These are phyloP conservation scores for Rhyzopertha dominica DNA, from an alignment of 1,140 invertebrate genomes.

Conservation along the genomic window DNA sequence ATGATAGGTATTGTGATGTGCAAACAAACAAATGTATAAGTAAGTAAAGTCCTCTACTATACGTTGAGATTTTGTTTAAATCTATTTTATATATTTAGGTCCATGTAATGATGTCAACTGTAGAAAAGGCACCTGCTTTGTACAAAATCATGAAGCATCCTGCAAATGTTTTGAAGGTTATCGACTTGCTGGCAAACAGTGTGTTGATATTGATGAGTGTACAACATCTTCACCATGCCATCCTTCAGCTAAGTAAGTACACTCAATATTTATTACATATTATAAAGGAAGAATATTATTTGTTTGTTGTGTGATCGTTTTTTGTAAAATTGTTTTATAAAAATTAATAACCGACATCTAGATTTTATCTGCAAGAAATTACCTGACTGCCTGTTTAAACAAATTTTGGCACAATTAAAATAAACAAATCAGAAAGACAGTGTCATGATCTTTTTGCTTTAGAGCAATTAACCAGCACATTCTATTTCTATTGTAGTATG, in stretches of 20 bases:
- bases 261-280: conserved; percentile 2
- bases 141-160: conserved; percentile 61
- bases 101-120: conserved; percentile 70
- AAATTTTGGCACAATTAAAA: too few relatives aligned
- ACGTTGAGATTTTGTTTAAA: conserved; percentile 16
- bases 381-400: too few relatives aligned
- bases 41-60: conserved; percentile 42
- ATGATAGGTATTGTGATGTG: conserved; percentile 67
- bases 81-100: conserved; percentile 48
- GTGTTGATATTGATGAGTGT: conserved; percentile 81
- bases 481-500: too few relatives aligned
- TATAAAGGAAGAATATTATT: not conserved
- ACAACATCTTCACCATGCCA: conserved; percentile 67
- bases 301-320: conserved; percentile 2
- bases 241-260: conserved; percentile 58
- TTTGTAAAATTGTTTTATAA: not conserved
- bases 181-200: conserved; percentile 59
- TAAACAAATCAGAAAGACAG: too few relatives aligned
- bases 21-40: conserved; percentile 73
- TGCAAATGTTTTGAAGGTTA: conserved; percentile 76
- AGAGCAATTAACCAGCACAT: too few relatives aligned
- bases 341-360: too few relatives aligned
- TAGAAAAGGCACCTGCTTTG: conserved; percentile 67
- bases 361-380: too few relatives aligned
- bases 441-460: too few relatives aligned